Evolutionary conservation across 1,140 invertebrate genomes (phyloP).

Genomic region (Ladona fulva): DNA sequence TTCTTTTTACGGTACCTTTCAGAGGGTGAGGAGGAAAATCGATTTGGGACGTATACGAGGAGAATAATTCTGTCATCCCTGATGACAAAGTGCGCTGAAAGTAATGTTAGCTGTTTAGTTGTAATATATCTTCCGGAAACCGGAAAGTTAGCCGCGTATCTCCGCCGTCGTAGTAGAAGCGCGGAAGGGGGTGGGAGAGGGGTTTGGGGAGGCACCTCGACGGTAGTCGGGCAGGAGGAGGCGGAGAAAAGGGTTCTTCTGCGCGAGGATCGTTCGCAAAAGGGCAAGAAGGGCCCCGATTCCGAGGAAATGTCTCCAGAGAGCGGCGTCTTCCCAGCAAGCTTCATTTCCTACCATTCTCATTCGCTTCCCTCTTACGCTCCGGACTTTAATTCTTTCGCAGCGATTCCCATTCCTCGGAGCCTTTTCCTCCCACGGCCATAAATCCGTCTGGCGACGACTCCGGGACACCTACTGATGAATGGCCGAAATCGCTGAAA

Average conservation of each 20-base stretch:
- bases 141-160: not conserved
- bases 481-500: not conserved
- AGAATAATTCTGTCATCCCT: conserved; percentile 13
- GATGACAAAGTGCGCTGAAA: conserved; percentile 12
- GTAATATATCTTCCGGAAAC: conserved; percentile 15
- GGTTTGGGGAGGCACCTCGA: not conserved
- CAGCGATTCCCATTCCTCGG: too few relatives aligned
- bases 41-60: conserved; percentile 1
- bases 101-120: conserved; percentile 13
- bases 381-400: not conserved
- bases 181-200: not conserved
- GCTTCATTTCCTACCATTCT: not conserved
- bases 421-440: too few relatives aligned
- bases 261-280: not conserved
- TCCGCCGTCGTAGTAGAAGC: not conserved
- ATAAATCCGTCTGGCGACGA: not conserved
- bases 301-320: too few relatives aligned
- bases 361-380: not conserved
- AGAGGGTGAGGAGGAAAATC: not conserved
- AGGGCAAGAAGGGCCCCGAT: too few relatives aligned
- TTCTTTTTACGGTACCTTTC: not conserved
- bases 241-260: not conserved
- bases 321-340: not conserved
- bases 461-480: not conserved
- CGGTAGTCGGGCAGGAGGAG: not conserved